Base-by-base conservation (phyloP, 2,888 invertebrate genomes). In the Himalopsyche japonica region DNA sequence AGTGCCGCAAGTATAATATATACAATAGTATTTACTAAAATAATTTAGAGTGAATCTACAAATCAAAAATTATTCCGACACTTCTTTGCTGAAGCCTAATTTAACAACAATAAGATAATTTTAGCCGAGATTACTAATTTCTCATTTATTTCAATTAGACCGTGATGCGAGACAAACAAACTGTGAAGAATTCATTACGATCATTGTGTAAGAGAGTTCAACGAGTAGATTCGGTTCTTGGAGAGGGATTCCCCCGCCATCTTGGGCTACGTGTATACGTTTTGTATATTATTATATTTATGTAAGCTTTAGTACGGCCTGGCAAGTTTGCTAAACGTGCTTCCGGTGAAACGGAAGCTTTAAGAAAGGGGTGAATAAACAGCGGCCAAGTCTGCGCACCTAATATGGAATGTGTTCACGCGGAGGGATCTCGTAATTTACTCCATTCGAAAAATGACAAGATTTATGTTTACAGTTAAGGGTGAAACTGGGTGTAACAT, bases 351-450 rank as follows among this genome's bases (percentile, higher is more conserved):
- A 76, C 82, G 81, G 81, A 82, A 82, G 76, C 70, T 32, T 43
- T 20, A 49, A 64, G 34, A 37, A 43, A 81, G 81, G 57, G 81
- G 34, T 49, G 81, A 81, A 70, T 70, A 70, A 70, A 27, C 70
- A 27, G 27, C 70, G 70, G 70, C 15, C 27, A 27, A 30, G 70
- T 27, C 70, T 70, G 70, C 70, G 70, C 70, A 27, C 70, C 70
- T 70, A 70, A 30, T 70, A 70, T 70, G 70, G 70, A 70, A 70
- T 70, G 24, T 27, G 81, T n/a, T 80, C 37, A 20, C 15, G 82
- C 43, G 27, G 32, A 77, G 77, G 77, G 76, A 82, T 82, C 77
- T 82, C 43, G 82, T 77, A 82, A 82, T 82, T 82, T 76, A 43
- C 76, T 77, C 82, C 34, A 81, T 81, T 76, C 79, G 83, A 77